Conservation (phyloP, 35 echinoderm and acorn worm genomes). For the Lytechinus variegatus region DNA sequence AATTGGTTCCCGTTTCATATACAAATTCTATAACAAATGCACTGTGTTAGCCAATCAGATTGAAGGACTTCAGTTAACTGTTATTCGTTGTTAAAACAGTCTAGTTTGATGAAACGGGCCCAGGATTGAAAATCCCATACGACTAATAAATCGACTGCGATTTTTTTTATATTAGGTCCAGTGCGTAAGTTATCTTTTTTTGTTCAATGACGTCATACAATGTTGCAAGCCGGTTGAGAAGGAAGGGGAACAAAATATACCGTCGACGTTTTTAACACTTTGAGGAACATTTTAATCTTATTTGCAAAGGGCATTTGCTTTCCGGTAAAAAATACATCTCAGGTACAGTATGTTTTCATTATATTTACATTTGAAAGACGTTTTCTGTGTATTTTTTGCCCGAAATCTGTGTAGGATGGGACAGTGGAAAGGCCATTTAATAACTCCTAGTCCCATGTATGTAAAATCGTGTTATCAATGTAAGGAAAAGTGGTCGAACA, state of each 20-base stretch:
- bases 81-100: too few relatives aligned
- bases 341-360: background rate
- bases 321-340: background rate
- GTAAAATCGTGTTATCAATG: background rate
- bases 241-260: background rate
- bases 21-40: too few relatives aligned
- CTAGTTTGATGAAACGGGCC: too few relatives aligned
- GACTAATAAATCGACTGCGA: too few relatives aligned
- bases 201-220: background rate
- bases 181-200: too few relatives aligned
- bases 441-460: background rate
- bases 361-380: background rate
- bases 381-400: background rate
- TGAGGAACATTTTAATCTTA: background rate
- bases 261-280: background rate
- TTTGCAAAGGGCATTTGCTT: background rate
- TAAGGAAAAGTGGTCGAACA: too few relatives aligned
- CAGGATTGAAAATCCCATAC: too few relatives aligned
- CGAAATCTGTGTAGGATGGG: background rate
- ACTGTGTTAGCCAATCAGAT: too few relatives aligned
- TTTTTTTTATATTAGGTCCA: too few relatives aligned
- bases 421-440: background rate
- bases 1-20: too few relatives aligned
- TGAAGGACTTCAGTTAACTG: too few relatives aligned
- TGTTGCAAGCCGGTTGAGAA: background rate